phyloP scores from a whole-genome alignment of 2,888 invertebrate genomes.

The Agonopterix heracliana region DNA sequence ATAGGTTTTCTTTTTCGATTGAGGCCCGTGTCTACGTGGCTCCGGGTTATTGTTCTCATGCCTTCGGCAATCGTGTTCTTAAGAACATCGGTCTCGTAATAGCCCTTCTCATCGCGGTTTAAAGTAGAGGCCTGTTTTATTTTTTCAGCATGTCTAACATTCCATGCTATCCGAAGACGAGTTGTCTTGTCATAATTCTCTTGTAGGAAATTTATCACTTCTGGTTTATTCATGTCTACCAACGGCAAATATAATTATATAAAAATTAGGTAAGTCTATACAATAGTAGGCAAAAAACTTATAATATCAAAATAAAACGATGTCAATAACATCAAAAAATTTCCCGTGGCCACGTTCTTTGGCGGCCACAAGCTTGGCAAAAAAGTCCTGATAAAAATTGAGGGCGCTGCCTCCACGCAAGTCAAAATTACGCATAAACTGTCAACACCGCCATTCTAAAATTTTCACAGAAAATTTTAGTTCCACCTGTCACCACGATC shows the following conservation, averaged over 20 bases:
- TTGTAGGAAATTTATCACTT: slow-evolving; percentile 35
- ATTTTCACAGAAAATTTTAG: too few species aligned
- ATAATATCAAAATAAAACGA: too few species aligned
- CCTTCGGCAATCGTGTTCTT: slow-evolving; percentile 25
- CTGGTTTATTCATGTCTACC: slow-evolving; percentile 37
- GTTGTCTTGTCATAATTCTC: slow-evolving; percentile 41
- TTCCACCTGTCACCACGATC: too few species aligned
- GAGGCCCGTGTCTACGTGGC: slow-evolving; percentile 19
- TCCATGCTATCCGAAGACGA: slow-evolving; percentile 41
- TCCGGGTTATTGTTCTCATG: slow-evolving; percentile 28
- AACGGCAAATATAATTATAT: slow-evolving; percentile 24
- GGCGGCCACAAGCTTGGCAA: too few species aligned
- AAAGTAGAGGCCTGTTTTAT: slow-evolving; percentile 32
- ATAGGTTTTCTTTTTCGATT: slow-evolving; percentile 26
- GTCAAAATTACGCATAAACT: too few species aligned
- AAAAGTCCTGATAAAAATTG: too few species aligned
- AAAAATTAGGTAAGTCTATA: too few species aligned
- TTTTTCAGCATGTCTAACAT: slow-evolving; percentile 22
- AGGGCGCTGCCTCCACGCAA: too few species aligned
- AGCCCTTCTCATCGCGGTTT: slow-evolving; percentile 28
- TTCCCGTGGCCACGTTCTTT: too few species aligned
- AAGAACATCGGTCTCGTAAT: slow-evolving; percentile 28
- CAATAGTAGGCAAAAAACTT: too few species aligned
- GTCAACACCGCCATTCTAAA: too few species aligned
- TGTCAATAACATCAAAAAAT: too few species aligned